Evolutionary conservation across 2,113 vertebrate genomes (phyloP), one percentile per base, ranked within the genome.

Genomic region (Vidua macroura): DNA sequence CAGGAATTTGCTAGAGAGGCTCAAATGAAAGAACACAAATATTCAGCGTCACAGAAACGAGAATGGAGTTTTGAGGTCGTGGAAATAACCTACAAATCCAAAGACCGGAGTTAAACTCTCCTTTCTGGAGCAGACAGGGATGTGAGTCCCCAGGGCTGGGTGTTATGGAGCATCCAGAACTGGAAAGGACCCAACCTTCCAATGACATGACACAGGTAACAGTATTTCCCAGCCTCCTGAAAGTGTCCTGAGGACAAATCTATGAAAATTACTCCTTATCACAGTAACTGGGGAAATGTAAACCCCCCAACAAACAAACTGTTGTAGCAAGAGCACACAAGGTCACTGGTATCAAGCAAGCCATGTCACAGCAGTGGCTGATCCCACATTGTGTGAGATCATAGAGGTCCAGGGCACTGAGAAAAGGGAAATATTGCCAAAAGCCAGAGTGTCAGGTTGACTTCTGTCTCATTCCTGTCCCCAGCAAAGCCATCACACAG

Each of bases 11-110:
- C 86, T 88, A 33, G 19, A 39, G 66, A 88, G 44, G 20, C 56
- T 92, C 0, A 0, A 78, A 44, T 18, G 46, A 68, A 92, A 86
- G 80, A 70, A 41, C 15, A 56, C 68, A 92, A 86, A 72, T 53
- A 80, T 9, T 86, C 64, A 44, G 43, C 15, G 11, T 46, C 80
- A 75, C 69, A 66, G 58, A 79, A 91, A 62, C 0, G 2, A 83
- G 79, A 88, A 80, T 60, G 63, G 59, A 76, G 69, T 72, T 93
- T 83, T 77, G 72, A 91, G 62, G 79, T 93, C 62, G 11, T 24
- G 49, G 44, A 72, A 90, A 68, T 78, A 75, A 75, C 83, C 83
- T 92, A 86, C 83, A 92, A 96, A 86, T 58, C 59, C 85, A 49
- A 70, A 92, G 58, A 81, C 20, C 0, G 0, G 30, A 30, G 35